These are phyloP conservation scores for Micromys minutus DNA, from an alignment of 2,113 vertebrate species.

Conservation along the genomic window DNA sequence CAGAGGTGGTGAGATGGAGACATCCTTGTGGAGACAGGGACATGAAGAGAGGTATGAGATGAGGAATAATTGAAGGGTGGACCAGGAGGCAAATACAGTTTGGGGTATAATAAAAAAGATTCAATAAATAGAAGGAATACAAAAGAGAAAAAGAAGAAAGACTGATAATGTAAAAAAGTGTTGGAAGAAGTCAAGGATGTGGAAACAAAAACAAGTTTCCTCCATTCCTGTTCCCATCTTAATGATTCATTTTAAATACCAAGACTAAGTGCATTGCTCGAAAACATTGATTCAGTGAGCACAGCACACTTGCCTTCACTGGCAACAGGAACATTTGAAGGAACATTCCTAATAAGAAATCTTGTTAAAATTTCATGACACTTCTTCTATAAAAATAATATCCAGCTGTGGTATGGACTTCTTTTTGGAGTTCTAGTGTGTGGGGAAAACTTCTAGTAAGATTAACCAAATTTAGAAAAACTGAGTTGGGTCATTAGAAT, in stretches of 20 bases:
- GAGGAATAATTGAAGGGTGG: too few species aligned
- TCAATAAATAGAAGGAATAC: too few species aligned
- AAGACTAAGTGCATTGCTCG: not conserved
- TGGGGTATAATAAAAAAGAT: too few species aligned
- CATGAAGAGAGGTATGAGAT: too few species aligned
- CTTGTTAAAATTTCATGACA: not conserved
- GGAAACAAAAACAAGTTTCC: not conserved
- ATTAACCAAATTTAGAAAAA: not conserved
- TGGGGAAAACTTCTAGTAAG: not conserved
- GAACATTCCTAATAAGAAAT: not conserved
- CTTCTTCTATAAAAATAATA: slow-evolving; percentile 37
- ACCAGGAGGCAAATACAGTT: too few species aligned
- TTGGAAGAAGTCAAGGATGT: not conserved
- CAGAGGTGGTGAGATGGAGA: too few species aligned
- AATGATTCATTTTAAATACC: not conserved
- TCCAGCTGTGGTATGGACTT: not conserved
- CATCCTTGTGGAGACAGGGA: too few species aligned
- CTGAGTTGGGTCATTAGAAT: not conserved
- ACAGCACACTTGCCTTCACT: not conserved
- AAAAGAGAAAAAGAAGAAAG: not conserved
- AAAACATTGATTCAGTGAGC: not conserved
- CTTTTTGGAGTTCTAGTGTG: not conserved
- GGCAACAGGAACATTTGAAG: not conserved
- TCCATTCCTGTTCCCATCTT: too few species aligned
- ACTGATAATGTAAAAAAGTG: not conserved